These are phyloP conservation scores for Pogoniulus pusillus DNA, from an alignment of 2,797 vertebrate species.

Conservation along the genomic window DNA sequence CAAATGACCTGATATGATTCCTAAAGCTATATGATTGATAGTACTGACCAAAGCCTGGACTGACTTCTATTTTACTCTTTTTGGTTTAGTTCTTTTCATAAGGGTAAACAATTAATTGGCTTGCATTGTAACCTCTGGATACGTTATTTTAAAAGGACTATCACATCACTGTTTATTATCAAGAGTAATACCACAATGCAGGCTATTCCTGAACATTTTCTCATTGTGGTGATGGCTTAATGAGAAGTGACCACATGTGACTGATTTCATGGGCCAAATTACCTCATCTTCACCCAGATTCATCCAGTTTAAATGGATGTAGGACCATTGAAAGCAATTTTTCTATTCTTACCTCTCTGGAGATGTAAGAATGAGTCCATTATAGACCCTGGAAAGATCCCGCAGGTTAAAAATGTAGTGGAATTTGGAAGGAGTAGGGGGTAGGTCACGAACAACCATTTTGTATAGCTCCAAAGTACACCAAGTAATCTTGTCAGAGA, in stretches of 20 bases:
- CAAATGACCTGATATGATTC: neutral
- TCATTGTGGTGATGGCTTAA: neutral
- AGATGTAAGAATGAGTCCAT: constrained; percentile 86
- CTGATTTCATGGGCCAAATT: neutral
- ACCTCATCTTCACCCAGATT: neutral
- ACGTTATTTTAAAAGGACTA: neutral
- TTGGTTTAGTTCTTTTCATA: neutral
- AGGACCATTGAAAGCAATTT: neutral
- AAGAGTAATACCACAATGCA: neutral
- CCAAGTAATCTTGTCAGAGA: constrained; percentile 84
- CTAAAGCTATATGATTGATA: neutral
- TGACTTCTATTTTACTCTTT: neutral
- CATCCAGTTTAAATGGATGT: neutral
- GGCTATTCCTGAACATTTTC: neutral
- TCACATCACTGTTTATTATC: neutral
- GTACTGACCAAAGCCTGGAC: neutral
- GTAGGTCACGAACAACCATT: constrained; percentile 85
- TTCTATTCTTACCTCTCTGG: constrained; percentile 83
- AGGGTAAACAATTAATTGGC: neutral
- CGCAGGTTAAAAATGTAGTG: constrained; percentile 98
- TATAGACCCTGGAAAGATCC: constrained; percentile 91
- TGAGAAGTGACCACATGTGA: neutral
- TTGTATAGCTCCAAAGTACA: constrained; percentile 91
- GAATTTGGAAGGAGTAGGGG: constrained; percentile 95
- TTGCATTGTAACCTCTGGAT: neutral